Percentiles rank a stretch among this genome's conserved stretches.
phyloP scores from a whole-genome alignment of 2,888 invertebrate genomes.

The Oxystoma pomonae region DNA sequence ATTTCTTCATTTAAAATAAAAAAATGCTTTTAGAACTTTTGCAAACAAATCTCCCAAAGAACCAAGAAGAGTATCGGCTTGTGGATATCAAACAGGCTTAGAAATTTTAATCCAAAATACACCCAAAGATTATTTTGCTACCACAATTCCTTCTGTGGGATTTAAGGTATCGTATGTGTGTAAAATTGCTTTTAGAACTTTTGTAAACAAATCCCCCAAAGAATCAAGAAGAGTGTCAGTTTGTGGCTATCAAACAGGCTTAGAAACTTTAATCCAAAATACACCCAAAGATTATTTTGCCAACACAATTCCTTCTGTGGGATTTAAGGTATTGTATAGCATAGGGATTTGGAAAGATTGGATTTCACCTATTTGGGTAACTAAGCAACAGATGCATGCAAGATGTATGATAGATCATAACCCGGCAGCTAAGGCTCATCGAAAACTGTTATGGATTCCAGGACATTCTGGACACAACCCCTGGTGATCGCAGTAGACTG shows the following conservation, averaged over 20 bases:
- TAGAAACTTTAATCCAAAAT: conserved; percentile 57
- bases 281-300: conserved; percentile 59
- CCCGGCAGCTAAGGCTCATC: no score
- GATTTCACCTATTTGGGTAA: no score
- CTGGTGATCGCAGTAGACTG: no score
- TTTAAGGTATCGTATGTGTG: no score
- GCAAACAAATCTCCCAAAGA: conserved; percentile 36
- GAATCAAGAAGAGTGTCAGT: conserved; percentile 59
- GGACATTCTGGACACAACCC: no score
- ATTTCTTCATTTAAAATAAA: no score
- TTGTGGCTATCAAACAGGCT: conserved; percentile 65
- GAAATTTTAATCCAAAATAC: conserved; percentile 56
- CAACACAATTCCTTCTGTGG: conserved; percentile 57
- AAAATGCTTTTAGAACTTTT: conserved; percentile 19
- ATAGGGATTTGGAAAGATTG: no score
- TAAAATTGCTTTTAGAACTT: conserved; percentile 23
- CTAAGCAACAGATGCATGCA: no score
- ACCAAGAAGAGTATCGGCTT: conserved; percentile 61
- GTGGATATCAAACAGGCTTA: conserved; percentile 65
- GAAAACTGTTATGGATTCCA: no score
- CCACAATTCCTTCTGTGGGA: conserved; percentile 58
- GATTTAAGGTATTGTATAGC: conserved; percentile 59
- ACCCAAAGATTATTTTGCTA: conserved; percentile 59
- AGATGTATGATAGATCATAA: no score
- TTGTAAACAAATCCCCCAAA: conserved; percentile 34